Conservation (phyloP, 2,113 vertebrate genomes). For the Poeciliopsis prolifica region DNA sequence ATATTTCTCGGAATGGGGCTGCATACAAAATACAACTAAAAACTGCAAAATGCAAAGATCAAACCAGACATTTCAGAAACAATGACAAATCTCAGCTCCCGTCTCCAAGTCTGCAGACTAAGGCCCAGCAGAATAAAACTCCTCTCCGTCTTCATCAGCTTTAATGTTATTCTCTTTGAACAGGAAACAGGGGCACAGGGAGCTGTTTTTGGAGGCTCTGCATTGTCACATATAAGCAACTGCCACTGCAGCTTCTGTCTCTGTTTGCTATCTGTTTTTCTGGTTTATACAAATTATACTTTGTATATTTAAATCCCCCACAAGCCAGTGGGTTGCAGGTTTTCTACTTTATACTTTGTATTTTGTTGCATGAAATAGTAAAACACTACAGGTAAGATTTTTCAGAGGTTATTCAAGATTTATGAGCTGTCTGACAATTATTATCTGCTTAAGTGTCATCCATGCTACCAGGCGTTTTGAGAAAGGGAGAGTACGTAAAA, state of each 20-base stretch:
- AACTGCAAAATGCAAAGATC: conserved; percentile 11
- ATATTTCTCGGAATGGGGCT: background rate
- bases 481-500: background rate
- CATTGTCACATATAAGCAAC: conserved; percentile 54
- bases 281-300: conserved; percentile 4
- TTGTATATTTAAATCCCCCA: background rate
- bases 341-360: background rate
- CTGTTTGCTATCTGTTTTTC: conserved; percentile 2
- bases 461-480: background rate
- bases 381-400: background rate
- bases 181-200: conserved; percentile 45
- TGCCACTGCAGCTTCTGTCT: conserved; percentile 22
- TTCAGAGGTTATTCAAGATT: background rate
- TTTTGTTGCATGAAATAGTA: background rate
- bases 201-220: conserved; percentile 36
- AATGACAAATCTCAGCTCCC: conserved; percentile 6
- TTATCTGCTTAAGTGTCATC: too few species aligned
- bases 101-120: conserved; percentile 36
- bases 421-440: background rate
- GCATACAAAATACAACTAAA: background rate
- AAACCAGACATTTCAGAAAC: conserved; percentile 36
- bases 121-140: conserved; percentile 51
- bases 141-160: conserved; percentile 56
- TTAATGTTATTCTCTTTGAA: conserved; percentile 77
- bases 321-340: conserved; percentile 11